Conservation (phyloP, 2,888 invertebrate species). For the Amphipyra tragopoginis region DNA sequence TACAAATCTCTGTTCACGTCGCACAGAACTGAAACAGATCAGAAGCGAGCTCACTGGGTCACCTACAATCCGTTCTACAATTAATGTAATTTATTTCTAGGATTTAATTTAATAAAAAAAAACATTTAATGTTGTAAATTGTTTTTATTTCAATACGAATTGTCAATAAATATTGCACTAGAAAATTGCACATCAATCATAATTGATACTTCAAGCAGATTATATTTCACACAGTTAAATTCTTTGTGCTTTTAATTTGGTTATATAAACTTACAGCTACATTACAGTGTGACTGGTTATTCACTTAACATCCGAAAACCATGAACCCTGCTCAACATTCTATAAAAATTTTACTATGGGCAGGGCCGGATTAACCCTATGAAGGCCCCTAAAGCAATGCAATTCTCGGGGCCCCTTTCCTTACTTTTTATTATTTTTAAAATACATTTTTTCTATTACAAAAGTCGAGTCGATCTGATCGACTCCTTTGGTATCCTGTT, state of each 20-base stretch:
- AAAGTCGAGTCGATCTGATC: too few species aligned
- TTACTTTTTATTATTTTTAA: too few species aligned
- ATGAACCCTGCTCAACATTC: too few species aligned
- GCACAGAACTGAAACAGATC: conserved; percentile 95
- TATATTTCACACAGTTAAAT: conserved; percentile 42
- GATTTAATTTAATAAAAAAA: conserved; percentile 20
- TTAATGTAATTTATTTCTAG: conserved; percentile 72
- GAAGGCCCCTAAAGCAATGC: too few species aligned
- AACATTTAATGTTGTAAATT: conserved; percentile 16
- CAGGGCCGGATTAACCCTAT: too few species aligned
- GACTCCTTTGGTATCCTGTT: too few species aligned
- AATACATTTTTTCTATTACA: too few species aligned
- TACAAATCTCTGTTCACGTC: conserved; percentile 98
- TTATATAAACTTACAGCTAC: conserved; percentile 42
- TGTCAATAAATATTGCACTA: conserved; percentile 71
- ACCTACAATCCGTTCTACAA: conserved; percentile 99
- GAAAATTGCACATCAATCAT: conserved; percentile 66
- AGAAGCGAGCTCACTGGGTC: conserved; percentile 98
- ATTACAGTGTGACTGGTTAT: neutral
- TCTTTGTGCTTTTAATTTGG: conserved; percentile 67
- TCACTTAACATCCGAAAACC: too few species aligned
- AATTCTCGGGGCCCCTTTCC: too few species aligned
- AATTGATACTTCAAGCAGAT: conserved; percentile 30
- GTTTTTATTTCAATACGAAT: conserved; percentile 45
- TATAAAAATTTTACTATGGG: too few species aligned